These are phyloP conservation scores for Myotis daubentonii DNA, from an alignment of 2,797 vertebrate species.

Conservation along the genomic window DNA sequence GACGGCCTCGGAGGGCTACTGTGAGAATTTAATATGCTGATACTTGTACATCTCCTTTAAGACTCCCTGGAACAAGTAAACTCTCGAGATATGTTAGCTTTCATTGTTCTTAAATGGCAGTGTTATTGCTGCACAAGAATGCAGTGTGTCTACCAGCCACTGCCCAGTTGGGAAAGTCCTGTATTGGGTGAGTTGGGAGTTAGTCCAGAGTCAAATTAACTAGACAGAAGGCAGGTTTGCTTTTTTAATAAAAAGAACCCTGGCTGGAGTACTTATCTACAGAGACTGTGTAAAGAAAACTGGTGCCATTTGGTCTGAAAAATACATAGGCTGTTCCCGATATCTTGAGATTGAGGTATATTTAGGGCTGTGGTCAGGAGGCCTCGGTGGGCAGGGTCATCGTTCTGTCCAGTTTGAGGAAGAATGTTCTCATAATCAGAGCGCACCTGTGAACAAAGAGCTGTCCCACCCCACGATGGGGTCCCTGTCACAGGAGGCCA, in stretches of 20 bases:
- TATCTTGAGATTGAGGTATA: background rate
- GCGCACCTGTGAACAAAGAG: background rate
- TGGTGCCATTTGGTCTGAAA: background rate
- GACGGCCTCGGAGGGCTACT: background rate
- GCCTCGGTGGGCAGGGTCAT: background rate
- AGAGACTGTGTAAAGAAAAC: background rate
- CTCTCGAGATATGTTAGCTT: background rate
- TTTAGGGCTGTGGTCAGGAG: background rate
- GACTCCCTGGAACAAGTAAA: background rate
- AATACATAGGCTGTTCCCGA: background rate
- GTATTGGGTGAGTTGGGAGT: background rate
- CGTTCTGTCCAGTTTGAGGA: background rate
- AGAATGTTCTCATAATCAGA: background rate
- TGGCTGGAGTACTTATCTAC: background rate
- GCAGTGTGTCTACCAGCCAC: background rate
- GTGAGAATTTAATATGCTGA: background rate
- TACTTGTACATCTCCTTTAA: background rate
- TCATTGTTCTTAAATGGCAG: background rate
- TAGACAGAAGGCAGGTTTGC: background rate
- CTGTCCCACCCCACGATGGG: background rate
- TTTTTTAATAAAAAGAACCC: slow-evolving; percentile 14
- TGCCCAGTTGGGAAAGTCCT: background rate
- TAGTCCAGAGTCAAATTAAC: background rate
- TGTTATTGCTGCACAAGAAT: background rate
- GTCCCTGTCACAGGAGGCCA: background rate